phyloP scores from a whole-genome alignment of 2,888 invertebrate genomes.

The Drosophila mimica region DNA sequence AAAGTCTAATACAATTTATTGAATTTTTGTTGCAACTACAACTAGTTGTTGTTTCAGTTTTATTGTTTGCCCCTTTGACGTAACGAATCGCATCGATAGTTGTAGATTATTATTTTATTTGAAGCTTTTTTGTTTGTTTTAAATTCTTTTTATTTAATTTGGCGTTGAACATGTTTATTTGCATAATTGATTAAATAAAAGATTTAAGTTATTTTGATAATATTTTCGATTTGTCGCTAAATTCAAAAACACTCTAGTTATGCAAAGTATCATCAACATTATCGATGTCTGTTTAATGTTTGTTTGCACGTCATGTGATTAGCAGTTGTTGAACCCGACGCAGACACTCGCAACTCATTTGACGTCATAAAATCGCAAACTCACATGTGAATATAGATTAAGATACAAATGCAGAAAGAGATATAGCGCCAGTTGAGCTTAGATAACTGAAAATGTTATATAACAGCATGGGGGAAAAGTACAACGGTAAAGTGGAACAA shows the following conservation, averaged over 20 bases:
- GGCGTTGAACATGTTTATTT: not conserved
- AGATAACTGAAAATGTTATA: constrained; percentile 56
- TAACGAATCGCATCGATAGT: constrained; percentile 25
- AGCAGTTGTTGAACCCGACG: constrained; percentile 75
- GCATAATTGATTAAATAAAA: not conserved
- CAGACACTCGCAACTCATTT: constrained; percentile 37
- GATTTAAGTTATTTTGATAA: not conserved
- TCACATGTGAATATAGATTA: constrained; percentile 37
- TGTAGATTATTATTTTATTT: not conserved
- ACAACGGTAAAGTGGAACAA: constrained; percentile 4
- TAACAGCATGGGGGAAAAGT: constrained; percentile 51
- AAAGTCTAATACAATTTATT: constrained; percentile 33
- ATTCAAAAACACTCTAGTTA: not conserved
- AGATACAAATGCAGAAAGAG: constrained; percentile 17
- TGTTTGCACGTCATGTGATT: constrained; percentile 61
- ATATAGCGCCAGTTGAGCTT: constrained; percentile 39
- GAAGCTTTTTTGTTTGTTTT: not conserved
- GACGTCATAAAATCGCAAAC: constrained; percentile 54
- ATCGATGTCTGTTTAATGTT: constrained; percentile 11
- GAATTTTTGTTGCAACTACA: constrained; percentile 10
- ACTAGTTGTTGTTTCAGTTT: constrained; percentile 21
- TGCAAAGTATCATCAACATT: not conserved
- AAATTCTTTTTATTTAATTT: not conserved
- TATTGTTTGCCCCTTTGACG: constrained; percentile 30
- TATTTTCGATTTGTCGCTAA: not conserved